Evolutionary conservation across 2,797 vertebrate species (phyloP).

Genomic region (Babyrousa celebensis): DNA sequence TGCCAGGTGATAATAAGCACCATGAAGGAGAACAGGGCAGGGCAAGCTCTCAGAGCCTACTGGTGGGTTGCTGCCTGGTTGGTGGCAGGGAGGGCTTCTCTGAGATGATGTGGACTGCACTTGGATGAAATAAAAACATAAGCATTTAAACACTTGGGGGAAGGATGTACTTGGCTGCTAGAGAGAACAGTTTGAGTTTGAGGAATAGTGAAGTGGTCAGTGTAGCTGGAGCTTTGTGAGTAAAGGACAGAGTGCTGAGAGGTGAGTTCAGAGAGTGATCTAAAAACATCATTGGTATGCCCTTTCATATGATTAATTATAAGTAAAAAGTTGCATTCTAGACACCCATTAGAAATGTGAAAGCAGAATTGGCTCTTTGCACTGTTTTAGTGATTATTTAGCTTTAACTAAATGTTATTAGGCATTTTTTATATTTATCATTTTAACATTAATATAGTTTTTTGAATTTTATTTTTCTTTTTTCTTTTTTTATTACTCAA

Average conservation of each 20-base stretch:
- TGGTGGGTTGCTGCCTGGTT: not conserved
- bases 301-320: not conserved
- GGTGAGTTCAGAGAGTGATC: not conserved
- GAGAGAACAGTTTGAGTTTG: not conserved
- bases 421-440: not conserved
- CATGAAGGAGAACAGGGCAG: not conserved
- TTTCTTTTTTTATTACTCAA: no score
- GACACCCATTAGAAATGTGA: not conserved
- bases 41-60: rapidly evolving
- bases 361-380: not conserved
- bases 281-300: not conserved
- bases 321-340: slow-evolving; percentile 28
- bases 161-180: not conserved
- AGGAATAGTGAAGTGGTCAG: not conserved
- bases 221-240: not conserved
- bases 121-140: not conserved
- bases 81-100: not conserved
- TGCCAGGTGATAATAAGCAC: not conserved
- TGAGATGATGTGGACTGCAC: not conserved
- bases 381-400: not conserved
- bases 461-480: no score
- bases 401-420: not conserved
- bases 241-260: not conserved
- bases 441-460: not conserved
- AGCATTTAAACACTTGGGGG: not conserved